Evolutionary conservation across 2,113 vertebrate genomes (phyloP).

Genomic region (Atractosteus spatula): DNA sequence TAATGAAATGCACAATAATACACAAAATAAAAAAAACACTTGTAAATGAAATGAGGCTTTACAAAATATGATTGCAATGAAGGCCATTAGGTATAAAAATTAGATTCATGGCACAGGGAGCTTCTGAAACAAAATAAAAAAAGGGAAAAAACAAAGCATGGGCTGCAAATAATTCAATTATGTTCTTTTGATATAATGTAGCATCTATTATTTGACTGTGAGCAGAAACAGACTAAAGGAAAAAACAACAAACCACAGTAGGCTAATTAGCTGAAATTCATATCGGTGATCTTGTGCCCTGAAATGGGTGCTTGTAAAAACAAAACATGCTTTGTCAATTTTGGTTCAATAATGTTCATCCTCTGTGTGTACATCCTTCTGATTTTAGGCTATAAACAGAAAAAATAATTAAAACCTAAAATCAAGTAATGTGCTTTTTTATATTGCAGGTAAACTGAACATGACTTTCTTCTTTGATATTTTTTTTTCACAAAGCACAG

Average conservation of each 20-base stretch:
- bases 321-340: too few species aligned
- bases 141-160: background rate
- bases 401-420: too few species aligned
- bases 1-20: background rate
- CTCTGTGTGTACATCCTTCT: too few species aligned
- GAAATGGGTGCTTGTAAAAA: too few species aligned
- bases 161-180: background rate
- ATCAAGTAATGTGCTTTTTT: too few species aligned
- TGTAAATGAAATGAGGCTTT: background rate
- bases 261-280: background rate
- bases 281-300: background rate
- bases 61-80: background rate
- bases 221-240: background rate
- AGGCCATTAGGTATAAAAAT: constrained; percentile 1
- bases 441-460: too few species aligned
- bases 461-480: too few species aligned
- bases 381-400: too few species aligned
- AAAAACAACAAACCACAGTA: background rate
- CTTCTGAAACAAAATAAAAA: background rate
- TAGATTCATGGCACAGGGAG: background rate
- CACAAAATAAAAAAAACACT: background rate
- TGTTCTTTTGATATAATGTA: background rate
- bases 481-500: too few species aligned
- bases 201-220: background rate
- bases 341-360: too few species aligned